Conservation (phyloP, 2,797 vertebrate species). For the Phataginus tetradactyla region DNA sequence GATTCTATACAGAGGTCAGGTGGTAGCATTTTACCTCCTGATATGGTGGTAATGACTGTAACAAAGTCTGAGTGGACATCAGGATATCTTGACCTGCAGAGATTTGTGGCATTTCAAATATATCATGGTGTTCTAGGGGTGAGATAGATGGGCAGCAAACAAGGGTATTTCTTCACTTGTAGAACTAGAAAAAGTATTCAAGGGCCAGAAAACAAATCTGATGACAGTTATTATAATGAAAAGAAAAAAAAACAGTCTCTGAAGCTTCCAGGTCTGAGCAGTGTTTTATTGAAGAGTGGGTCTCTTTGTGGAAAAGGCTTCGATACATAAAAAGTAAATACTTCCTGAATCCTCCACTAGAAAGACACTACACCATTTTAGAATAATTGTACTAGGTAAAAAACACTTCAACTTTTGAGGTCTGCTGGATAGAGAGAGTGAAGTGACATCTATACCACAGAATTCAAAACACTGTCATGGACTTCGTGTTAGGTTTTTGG, state of each 20-base stretch:
- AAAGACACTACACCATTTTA: background rate
- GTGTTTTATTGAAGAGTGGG: background rate
- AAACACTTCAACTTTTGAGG: background rate
- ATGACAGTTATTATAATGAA: background rate
- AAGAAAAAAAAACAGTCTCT: background rate
- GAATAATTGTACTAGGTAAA: background rate
- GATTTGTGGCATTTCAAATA: background rate
- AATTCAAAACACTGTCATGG: background rate
- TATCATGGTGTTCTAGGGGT: background rate
- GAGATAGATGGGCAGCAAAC: background rate
- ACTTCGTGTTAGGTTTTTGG: background rate
- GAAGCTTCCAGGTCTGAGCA: background rate
- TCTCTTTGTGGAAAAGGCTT: background rate
- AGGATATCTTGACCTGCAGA: background rate
- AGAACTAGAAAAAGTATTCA: background rate
- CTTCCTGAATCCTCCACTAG: background rate
- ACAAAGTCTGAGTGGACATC: background rate
- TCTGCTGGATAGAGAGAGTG: background rate
- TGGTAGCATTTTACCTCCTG: background rate
- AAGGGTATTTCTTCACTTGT: background rate
- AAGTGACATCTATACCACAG: background rate
- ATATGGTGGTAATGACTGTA: background rate
- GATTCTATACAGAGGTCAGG: background rate
- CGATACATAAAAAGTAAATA: background rate
- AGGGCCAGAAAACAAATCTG: background rate